Evolutionary conservation across 2,113 vertebrate species (phyloP).

Genomic region (Leucopsar rothschildi): DNA sequence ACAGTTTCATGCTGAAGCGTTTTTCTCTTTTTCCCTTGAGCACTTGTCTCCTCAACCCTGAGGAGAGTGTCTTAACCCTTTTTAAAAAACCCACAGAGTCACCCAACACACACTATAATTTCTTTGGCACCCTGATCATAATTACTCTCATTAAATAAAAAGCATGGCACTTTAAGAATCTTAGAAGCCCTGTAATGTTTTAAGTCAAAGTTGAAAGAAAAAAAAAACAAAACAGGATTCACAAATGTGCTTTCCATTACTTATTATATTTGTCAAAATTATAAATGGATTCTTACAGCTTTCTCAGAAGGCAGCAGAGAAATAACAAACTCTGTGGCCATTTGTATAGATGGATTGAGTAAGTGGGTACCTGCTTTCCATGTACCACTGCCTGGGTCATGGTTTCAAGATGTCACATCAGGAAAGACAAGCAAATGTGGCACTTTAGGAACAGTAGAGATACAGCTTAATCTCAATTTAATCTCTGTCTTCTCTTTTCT

Average conservation of each 20-base stretch:
- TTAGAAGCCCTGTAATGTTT: background rate
- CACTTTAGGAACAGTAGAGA: background rate
- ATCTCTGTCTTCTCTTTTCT: background rate
- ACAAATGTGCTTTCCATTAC: slow-evolving; percentile 10
- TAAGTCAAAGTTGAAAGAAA: background rate
- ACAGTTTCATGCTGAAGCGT: background rate
- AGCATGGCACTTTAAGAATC: background rate
- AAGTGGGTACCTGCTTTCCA: background rate
- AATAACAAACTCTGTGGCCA: slow-evolving; percentile 8
- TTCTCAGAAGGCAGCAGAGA: slow-evolving; percentile 15
- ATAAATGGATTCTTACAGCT: background rate
- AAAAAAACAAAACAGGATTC: background rate
- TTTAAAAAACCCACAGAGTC: background rate
- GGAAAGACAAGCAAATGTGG: background rate
- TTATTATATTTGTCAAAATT: background rate
- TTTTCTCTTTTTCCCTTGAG: background rate
- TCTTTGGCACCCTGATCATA: background rate
- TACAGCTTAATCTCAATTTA: background rate
- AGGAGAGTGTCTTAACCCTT: no score
- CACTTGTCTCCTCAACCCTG: background rate
- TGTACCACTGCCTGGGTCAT: background rate
- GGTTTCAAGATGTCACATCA: background rate
- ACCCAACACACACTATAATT: background rate
- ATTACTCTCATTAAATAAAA: background rate
- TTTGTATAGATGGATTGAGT: background rate